A percentile compares a stretch with the other conserved stretches of the same genome.
Conservation (phyloP, 2,888 invertebrate genomes). For the Eurytoma californica region DNA sequence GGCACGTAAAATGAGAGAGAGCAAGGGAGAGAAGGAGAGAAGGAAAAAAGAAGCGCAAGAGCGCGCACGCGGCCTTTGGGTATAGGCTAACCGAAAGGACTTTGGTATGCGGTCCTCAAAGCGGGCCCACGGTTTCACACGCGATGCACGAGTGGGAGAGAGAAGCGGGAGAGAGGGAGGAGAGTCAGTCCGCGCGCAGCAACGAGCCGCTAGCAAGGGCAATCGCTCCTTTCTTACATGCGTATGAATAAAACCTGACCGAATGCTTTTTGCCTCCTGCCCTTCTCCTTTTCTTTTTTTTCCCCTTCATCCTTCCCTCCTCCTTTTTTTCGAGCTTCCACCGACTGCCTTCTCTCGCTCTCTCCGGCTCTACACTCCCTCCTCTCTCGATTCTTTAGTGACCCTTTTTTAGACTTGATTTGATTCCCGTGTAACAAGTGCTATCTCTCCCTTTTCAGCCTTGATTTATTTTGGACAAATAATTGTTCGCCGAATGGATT, state of each 20-base stretch:
- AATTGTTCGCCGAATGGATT: constrained; percentile 35
- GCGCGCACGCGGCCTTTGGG: constrained; percentile 47
- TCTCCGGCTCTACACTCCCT: constrained; percentile 18
- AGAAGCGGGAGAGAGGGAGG: constrained; percentile 4
- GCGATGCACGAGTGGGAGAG: constrained; percentile 60
- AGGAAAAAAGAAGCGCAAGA: constrained; percentile 31
- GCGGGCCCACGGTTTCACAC: constrained; percentile 68
- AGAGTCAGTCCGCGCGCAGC: constrained; percentile 21
- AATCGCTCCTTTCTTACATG: constrained; percentile 52
- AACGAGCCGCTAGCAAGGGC: constrained; percentile 53
- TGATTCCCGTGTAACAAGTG: constrained; percentile 52
- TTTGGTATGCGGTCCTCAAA: constrained; percentile 72
- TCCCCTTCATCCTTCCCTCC: constrained; percentile 24
- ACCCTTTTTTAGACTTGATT: constrained; percentile 44
- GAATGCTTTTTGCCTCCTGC: constrained; percentile 51
- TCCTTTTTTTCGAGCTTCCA: constrained; percentile 42
- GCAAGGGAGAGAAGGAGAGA: constrained; percentile 35
- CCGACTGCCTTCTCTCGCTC: background rate
- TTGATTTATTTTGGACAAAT: constrained; percentile 51
- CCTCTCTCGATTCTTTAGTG: constrained; percentile 35
- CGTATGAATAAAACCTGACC: constrained; percentile 54
- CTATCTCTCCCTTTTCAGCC: constrained; percentile 30
- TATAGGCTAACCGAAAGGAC: constrained; percentile 59
- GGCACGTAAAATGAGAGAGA: constrained; percentile 41
- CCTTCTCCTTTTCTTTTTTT: constrained; percentile 15